phyloP scores from a whole-genome alignment of 2,113 vertebrate species.

The Corapipo altera region DNA sequence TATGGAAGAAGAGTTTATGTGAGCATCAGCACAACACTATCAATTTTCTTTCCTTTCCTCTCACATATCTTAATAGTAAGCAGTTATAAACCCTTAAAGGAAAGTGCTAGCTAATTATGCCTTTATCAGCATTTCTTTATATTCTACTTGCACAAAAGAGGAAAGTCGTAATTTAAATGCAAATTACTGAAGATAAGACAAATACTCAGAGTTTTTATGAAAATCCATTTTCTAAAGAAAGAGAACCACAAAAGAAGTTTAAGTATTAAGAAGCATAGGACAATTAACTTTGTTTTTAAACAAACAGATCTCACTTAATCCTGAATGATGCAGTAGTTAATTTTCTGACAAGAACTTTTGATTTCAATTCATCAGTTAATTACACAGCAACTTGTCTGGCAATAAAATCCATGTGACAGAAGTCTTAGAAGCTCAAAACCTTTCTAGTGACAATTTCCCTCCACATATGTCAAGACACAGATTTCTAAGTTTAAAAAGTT shows the following conservation, averaged over 20 bases:
- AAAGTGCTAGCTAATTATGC: constrained; percentile 43
- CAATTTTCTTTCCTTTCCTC: neutral
- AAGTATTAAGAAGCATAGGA: neutral
- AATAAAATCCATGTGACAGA: neutral
- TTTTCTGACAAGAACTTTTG: neutral
- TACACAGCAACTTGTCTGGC: neutral
- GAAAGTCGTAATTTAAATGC: constrained; percentile 40
- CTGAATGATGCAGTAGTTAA: neutral
- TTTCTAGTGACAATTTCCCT: neutral
- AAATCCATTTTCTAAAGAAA: neutral
- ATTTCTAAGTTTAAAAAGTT: neutral
- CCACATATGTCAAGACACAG: neutral
- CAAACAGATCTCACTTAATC: neutral
- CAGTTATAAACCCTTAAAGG: neutral
- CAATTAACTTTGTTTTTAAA: constrained; percentile 3
- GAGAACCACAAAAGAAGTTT: neutral
- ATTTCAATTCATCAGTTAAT: constrained; percentile 23
- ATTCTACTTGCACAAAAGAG: constrained; percentile 11
- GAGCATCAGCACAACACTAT: neutral
- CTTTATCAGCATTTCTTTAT: constrained; percentile 52
- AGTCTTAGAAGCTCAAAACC: neutral
- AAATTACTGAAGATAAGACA: constrained; percentile 40
- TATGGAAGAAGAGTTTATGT: neutral
- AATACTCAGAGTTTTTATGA: neutral
- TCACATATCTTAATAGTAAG: neutral